phyloP scores from a whole-genome alignment of 2,888 invertebrate species.

The Thecophora atra region DNA sequence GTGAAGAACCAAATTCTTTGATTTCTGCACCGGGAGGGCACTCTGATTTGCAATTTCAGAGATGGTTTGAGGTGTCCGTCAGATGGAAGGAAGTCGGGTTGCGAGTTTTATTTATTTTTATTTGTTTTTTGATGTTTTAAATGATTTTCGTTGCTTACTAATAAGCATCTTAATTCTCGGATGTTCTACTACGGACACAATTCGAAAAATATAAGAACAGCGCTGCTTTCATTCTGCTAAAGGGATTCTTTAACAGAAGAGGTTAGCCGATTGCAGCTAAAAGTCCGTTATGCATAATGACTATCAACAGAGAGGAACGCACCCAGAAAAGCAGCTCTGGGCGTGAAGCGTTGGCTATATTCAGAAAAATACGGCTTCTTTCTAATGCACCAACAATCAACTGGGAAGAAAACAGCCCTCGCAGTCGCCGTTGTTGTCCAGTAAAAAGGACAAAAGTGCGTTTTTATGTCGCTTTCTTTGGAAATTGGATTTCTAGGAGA shows the following conservation, averaged over 20 bases:
- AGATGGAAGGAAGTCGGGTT: neutral
- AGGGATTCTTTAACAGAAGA: neutral
- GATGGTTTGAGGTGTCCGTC: neutral
- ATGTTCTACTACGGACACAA: neutral
- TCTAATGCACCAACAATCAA: neutral
- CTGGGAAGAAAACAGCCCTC: neutral
- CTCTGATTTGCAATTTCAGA: conserved; percentile 40
- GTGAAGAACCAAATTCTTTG: conserved; percentile 9
- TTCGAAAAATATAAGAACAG: neutral
- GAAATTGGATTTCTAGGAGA: conserved; percentile 23
- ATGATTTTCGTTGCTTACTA: neutral
- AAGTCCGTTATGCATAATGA: conserved; percentile 40
- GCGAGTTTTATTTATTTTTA: neutral
- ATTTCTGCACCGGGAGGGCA: conserved; percentile 35
- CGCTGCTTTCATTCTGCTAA: neutral
- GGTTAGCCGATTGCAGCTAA: conserved; percentile 26
- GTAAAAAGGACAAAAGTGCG: conserved; percentile 45
- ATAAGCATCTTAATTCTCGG: neutral
- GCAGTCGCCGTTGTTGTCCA: conserved; percentile 25
- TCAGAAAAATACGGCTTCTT: conserved; percentile 28
- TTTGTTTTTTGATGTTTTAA: neutral
- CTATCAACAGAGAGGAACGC: conserved; percentile 16
- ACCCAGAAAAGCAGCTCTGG: conserved; percentile 3
- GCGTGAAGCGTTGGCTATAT: conserved; percentile 9
- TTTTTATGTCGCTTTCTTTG: neutral